Base-by-base conservation (phyloP, 2,888 invertebrate genomes). In the Dinocampus coccinellae region DNA sequence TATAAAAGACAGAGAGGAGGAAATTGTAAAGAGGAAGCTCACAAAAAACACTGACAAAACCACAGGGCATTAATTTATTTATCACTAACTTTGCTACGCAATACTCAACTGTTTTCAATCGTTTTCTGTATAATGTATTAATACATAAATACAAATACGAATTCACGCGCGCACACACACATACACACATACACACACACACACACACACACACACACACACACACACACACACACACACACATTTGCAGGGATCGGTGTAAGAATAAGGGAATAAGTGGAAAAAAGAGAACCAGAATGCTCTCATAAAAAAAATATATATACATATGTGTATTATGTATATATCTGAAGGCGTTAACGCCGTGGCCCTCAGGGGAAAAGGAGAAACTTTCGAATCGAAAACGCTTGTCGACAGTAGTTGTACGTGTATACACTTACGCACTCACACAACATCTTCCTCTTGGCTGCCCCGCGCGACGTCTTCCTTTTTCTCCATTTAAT, bases 51-150 rank as follows among this genome's bases (percentile, higher is more conserved):
- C 60, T 33, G 33, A 68, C 58, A 60, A 60, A 68, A 68, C 68
- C 68, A 20, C 68, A 68, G 60, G 68, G 60, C 47, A 57, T 58
- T 58, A 7, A 39, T 60, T 68, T 68, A 68, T 68, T 68, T 68
- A 68, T 68, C 60, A 52, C 58, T 61, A 60, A 42, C n/a, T n/a
- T n/a, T 68, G 47, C 60, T 61, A 13, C 13, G 26, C 26, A 57
- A 29, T n/a, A n/a, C 29, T 7, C 26, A 29, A 29, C 29, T 57
- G 57, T 57, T 57, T 57, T 57, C 57, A 29, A 57, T 57, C 57
- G 29, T 26, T 22, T 53, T 53, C 52, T 29, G n/a, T n/a, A 11
- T 29, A 57, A 57, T 29, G 57, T 57, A 57, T 57, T 26, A 57
- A n/a, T n/a, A n/a, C n/a, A n/a, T n/a, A n/a, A n/a, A n/a, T n/a